phyloP scores from a whole-genome alignment of 2,888 invertebrate genomes.

The Seladonia tumulorum region DNA sequence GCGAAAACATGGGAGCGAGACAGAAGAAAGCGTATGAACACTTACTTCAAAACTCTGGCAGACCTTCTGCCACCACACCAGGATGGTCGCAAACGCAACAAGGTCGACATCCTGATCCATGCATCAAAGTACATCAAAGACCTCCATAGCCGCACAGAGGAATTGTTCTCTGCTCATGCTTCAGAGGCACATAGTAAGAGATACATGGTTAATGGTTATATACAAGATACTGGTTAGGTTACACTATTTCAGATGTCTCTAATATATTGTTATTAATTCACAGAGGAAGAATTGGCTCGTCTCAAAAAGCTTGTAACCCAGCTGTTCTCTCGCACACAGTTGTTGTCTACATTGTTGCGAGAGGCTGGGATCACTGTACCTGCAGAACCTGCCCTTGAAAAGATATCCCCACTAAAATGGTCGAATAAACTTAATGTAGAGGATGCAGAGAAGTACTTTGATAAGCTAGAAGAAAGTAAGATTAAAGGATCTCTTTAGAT shows the following conservation, averaged over 20 bases:
- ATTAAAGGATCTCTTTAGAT: not conserved
- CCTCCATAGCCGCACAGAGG: slow-evolving; percentile 80
- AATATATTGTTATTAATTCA: slow-evolving; percentile 31
- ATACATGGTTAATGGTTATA: not conserved
- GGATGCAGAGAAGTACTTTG: slow-evolving; percentile 76
- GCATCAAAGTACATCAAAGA: slow-evolving; percentile 83
- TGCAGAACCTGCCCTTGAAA: slow-evolving; percentile 82
- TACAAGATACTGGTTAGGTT: not conserved
- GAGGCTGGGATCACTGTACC: slow-evolving; percentile 82
- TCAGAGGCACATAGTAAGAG: slow-evolving; percentile 80
- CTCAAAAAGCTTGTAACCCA: slow-evolving; percentile 81
- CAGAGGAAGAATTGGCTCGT: slow-evolving; percentile 81
- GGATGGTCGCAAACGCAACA: slow-evolving; percentile 86
- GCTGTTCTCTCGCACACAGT: slow-evolving; percentile 80
- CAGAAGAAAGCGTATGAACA: slow-evolving; percentile 88
- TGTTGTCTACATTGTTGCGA: slow-evolving; percentile 79
- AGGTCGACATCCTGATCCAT: slow-evolving; percentile 85
- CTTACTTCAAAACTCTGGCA: slow-evolving; percentile 84
- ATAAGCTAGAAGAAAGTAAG: slow-evolving; percentile 75
- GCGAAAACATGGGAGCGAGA: slow-evolving; percentile 90
- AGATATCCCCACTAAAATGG: slow-evolving; percentile 82
- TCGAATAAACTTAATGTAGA: slow-evolving; percentile 82
- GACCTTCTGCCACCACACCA: slow-evolving; percentile 85
- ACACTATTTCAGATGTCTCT: not conserved
- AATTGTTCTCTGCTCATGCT: slow-evolving; percentile 79